These are phyloP conservation scores for Vesta saturnalis DNA, from an alignment of 2,888 invertebrate genomes.

Conservation along the genomic window DNA sequence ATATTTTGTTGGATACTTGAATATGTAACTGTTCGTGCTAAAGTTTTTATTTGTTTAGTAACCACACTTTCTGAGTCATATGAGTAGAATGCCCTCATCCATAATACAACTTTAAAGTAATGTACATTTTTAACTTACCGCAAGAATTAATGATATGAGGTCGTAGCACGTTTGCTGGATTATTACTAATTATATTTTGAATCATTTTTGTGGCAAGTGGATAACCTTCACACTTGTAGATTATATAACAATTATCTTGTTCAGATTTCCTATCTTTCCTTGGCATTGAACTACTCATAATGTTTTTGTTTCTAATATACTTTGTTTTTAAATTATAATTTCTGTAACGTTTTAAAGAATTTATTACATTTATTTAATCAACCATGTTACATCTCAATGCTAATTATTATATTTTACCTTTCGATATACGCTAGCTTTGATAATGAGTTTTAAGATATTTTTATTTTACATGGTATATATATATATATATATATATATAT, in stretches of 20 bases:
- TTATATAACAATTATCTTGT: constrained; percentile 7
- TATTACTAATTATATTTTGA: constrained; percentile 13
- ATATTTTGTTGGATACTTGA: neutral
- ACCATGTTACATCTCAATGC: too few species aligned
- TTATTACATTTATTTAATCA: too few species aligned
- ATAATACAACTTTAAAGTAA: constrained; percentile 4
- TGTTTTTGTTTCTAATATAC: neutral
- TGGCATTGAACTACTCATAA: neutral
- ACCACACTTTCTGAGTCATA: constrained; percentile 16
- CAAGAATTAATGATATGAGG: constrained; percentile 8
- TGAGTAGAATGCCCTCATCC: constrained; percentile 15
- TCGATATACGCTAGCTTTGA: too few species aligned
- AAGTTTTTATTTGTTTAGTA: neutral
- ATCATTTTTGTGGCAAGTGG: constrained; percentile 12
- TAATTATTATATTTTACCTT: too few species aligned
- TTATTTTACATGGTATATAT: too few species aligned
- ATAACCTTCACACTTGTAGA: neutral
- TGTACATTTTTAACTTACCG: constrained; percentile 7
- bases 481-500: too few species aligned
- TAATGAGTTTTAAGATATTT: too few species aligned
- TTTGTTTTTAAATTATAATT: too few species aligned
- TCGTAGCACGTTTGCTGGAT: constrained; percentile 3
- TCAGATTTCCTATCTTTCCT: neutral
- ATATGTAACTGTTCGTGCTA: neutral
- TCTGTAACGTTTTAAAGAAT: too few species aligned